Evolutionary conservation across 2,797 vertebrate genomes (phyloP), one percentile per base, ranked within the genome.

Genomic region (Iguana delicatissima): DNA sequence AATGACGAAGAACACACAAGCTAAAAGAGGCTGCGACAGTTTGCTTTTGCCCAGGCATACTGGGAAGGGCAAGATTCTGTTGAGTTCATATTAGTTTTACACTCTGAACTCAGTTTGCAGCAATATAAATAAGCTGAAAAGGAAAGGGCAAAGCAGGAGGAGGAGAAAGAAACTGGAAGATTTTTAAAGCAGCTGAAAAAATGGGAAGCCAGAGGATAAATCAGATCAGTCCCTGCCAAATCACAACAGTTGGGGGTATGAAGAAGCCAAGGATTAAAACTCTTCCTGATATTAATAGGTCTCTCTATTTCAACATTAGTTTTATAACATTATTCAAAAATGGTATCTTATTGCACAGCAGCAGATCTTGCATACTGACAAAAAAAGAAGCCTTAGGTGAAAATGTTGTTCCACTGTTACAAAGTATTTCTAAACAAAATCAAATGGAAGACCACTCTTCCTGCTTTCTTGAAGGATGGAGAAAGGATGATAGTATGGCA

Each of bases 241-340:
- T 18, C 3, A 1, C 0, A 18, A 62, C 18, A 22, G 59, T 20
- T 62, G 18, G 20, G 59, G 59, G 18, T 62, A 73, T 73, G 29
- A n/a, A 73, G 32, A 73, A 14, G 69, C 69, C 69, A 73, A 32
- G 69, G 50, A 52, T 10, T 67, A 79, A 46, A 50, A 10, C 38
- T 52, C 32, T 64, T 52, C 74, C 55, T 12, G 2, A 42, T 85
- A 90, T 57, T 73, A 72, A 88, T 35, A 69, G 6, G n/a, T 77
- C 6, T 24, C 42, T 22, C 57, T 80, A 69, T 85, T 38, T 85
- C 62, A 74, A 76, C 72, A 72, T 50, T 57, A 16, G 67, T 91
- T 88, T 86, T 88, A 24, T 93, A 74, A 85, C 20, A 62, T 46
- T 35, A 90, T 32, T 85, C 90, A 52, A 93, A 80, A 91, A 35